Conservation (phyloP, 2,797 vertebrate genomes). For the Pangasius macronema region DNA sequence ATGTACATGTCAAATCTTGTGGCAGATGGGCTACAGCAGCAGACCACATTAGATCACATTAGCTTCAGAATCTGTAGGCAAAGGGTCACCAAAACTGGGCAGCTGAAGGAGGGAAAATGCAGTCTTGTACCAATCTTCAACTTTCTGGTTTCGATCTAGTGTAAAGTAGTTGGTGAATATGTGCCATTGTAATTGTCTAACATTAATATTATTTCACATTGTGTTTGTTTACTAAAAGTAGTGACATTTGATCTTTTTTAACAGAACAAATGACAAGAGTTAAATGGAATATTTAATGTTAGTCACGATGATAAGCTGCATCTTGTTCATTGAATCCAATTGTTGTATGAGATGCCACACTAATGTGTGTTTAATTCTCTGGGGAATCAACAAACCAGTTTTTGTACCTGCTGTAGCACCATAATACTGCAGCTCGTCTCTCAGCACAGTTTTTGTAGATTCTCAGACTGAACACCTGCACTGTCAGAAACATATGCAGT, state of each 20-base stretch:
- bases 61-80: neutral
- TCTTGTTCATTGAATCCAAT: neutral
- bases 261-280: neutral
- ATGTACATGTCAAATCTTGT: neutral
- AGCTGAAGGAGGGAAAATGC: neutral
- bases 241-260: neutral
- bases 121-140: neutral
- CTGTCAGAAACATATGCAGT: slow-evolving; percentile 54
- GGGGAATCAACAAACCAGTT: slow-evolving; percentile 1
- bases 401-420: neutral
- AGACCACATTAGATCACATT: neutral
- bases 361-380: neutral
- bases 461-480: slow-evolving; percentile 23
- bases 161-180: neutral
- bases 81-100: neutral
- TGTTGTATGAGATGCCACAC: neutral
- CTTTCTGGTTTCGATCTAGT: neutral
- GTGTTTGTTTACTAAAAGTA: neutral
- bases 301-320: neutral
- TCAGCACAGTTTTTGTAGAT: neutral
- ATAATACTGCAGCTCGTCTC: neutral
- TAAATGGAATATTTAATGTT: neutral
- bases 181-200: neutral
- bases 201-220: neutral
- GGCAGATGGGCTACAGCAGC: neutral